These are phyloP conservation scores for Setipinna tenuifilis DNA, from an alignment of 2,797 vertebrate species.

Conservation along the genomic window DNA sequence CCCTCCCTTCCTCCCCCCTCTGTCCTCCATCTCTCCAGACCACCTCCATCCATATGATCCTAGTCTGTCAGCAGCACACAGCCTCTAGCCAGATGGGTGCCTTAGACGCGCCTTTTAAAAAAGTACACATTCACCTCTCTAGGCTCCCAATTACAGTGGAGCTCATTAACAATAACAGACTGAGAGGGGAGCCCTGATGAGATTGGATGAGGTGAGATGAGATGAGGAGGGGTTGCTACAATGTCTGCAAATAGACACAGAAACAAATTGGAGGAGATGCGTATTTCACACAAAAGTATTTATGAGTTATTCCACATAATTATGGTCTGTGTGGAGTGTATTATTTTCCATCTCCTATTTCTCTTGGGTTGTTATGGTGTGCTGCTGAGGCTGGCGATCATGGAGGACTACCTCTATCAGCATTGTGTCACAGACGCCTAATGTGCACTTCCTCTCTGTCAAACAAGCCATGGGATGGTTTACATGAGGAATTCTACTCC, in stretches of 20 bases:
- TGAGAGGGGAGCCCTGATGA: not conserved
- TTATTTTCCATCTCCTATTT: not conserved
- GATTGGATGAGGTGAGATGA: no score
- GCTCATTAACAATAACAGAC: not conserved
- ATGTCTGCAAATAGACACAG: not conserved
- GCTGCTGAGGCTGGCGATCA: not conserved
- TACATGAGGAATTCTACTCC: not conserved
- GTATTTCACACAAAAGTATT: not conserved
- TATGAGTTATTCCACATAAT: conserved; percentile 1
- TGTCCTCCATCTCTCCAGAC: not conserved
- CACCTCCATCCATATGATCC: not conserved
- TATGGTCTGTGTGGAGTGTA: not conserved
- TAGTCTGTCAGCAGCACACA: not conserved
- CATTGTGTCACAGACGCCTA: not conserved
- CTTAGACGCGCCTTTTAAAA: not conserved
- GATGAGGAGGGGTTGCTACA: not conserved
- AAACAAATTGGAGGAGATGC: not conserved
- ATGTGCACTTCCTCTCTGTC: not conserved
- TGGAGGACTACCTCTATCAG: not conserved
- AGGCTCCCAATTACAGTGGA: not conserved
- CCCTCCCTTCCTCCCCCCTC: not conserved
- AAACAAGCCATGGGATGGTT: not conserved
- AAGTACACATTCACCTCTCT: not conserved
- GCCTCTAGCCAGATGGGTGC: not conserved
- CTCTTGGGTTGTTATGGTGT: not conserved